Evolutionary conservation across 2,888 invertebrate species (phyloP), one percentile per base, ranked within the genome.

Genomic region (Eupithecia subfuscata): DNA sequence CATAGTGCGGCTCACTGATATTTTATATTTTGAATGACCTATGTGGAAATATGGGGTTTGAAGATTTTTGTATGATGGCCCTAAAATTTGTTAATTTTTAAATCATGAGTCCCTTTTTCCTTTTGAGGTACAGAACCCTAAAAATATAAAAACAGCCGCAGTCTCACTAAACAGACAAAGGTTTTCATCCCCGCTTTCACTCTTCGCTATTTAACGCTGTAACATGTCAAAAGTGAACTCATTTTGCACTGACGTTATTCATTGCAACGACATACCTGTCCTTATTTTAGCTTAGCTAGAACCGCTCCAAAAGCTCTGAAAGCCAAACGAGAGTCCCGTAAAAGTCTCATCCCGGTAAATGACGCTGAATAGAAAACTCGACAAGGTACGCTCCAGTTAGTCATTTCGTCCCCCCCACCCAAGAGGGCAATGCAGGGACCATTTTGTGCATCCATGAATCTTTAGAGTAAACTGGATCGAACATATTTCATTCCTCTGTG

Each of bases 311-410:
- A 60, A 60, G 22, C 56, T 22, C 56, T 22, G 22, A 64, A 16
- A 64, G 4, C 64, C 7, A 18, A 64, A 34, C 34, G 18, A 64
- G 34, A 64, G 64, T 34, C 30, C 14, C 18, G 16, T 30, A 30
- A 7, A 64, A 64, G 30, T 9, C 9, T 34, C 8, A 34, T 64
- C 34, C 16, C 34, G 65, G 18, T 37, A 40, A 67, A 67, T 67
- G 37, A n/a, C 22, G 40, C n/a, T 67, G 40, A 40, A 67, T n/a
- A 40, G 40, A 34, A 37, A 12, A 11, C 34, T 34, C 40, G 22
- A 56, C 34, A 37, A 67, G 65, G 34, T 63, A 65, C 30, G 65
- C 65, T 65, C 37, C 40, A 65, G n/a, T 37, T 65, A n/a, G 37
- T 65, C 34, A 65, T 65, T 65, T 37, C 37, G 65, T 37, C 30